Evolutionary conservation across 2,113 vertebrate species (phyloP).

Genomic region (Mystacornis crossleyi): DNA sequence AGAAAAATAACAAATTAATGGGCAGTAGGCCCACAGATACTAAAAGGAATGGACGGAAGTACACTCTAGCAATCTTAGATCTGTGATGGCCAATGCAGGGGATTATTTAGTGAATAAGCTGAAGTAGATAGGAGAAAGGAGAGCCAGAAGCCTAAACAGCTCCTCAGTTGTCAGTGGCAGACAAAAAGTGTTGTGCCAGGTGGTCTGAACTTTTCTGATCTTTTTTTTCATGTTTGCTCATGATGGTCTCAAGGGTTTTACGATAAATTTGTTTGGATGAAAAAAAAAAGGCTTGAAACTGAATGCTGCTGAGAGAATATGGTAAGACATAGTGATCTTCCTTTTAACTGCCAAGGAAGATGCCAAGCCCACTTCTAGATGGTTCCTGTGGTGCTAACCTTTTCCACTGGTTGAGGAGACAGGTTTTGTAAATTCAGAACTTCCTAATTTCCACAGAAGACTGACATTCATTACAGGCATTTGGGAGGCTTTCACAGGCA

Average conservation of each 20-base stretch:
- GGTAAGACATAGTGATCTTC: background rate
- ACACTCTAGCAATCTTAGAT: background rate
- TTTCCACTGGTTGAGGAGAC: rapidly evolving
- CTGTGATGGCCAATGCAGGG: background rate
- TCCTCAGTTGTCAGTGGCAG: background rate
- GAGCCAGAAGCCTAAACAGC: background rate
- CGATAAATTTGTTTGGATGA: background rate
- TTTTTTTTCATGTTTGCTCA: background rate
- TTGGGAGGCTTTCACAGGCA: background rate
- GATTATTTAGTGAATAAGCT: background rate
- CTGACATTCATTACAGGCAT: background rate
- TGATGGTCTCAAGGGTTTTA: background rate
- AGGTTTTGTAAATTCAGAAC: background rate
- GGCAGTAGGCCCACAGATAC: background rate
- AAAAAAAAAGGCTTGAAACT: background rate
- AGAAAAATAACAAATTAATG: background rate
- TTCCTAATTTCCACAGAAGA: background rate
- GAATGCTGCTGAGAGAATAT: background rate
- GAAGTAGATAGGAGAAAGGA: background rate
- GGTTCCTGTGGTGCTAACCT: background rate
- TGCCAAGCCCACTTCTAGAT: background rate
- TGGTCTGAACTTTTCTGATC: background rate
- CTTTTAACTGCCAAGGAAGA: background rate
- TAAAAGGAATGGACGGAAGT: background rate
- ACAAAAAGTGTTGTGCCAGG: background rate